Evolutionary conservation across 2,113 vertebrate species (phyloP), one percentile per base, ranked within the genome.

Genomic region (Eclectus roratus): DNA sequence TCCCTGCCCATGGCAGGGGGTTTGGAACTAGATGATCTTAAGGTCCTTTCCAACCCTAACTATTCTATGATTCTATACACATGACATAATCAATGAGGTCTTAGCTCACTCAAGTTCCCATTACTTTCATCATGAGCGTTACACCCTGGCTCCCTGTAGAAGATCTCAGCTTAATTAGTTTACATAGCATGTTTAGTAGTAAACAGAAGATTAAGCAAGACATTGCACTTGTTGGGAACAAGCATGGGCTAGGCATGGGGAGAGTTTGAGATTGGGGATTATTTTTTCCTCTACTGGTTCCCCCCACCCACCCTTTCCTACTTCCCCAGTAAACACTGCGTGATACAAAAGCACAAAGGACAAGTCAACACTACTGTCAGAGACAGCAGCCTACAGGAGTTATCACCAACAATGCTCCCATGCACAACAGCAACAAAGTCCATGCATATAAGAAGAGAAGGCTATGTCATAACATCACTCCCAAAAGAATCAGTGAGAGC

Each of bases 171-270:
- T 9, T 10, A 46, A 46, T 21, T 65, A 58, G 55, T 58, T n/a
- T n/a, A n/a, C 55, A 24, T 3, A 21, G 9, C 18, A 4, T 1
- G 3, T 31, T 52, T 58, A 15, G 14, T 12, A 60, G 49, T 17
- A 71, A 80, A 33, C 2, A 4, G 33, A 46, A 44, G 17, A 68
- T 43, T 17, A 63, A 47, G 4, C n/a, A 49, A 56, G 39, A 33
- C 7, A 49, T 2, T 18, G 5, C 7, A 18, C 11, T 71, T 56
- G 17, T 74, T 84, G 10, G 14, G 13, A 69, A 19, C 0, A 1
- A 49, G 3, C 0, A 2, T 12, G 9, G 10, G 19, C 20, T 28
- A 19, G 15, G 2, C 2, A 16, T 5, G 9, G 19, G 19, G 25
- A 70, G 28, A 21, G 3, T 35, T 41, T n/a, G 37, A 11, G 24